phyloP scores from a whole-genome alignment of 2,113 vertebrate species.

The Vidua chalybeata region DNA sequence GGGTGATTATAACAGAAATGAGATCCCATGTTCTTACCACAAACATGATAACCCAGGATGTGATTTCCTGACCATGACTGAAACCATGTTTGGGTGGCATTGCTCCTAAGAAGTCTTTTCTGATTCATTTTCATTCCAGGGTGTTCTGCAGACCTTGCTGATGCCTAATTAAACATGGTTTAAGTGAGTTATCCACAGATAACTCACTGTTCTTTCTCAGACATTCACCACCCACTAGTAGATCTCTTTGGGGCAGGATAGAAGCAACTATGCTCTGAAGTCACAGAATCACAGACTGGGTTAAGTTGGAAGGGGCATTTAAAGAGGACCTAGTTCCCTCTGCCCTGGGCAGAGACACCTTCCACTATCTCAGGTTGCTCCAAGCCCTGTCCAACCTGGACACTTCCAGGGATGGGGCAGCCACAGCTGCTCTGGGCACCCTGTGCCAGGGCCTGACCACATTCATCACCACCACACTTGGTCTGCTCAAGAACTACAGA shows the following conservation, averaged over 20 bases:
- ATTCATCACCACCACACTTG: background rate
- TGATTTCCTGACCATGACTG: background rate
- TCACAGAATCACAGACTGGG: background rate
- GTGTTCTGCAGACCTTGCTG: background rate
- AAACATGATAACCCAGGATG: background rate
- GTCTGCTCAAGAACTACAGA: background rate
- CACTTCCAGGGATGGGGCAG: background rate
- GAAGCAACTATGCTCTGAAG: background rate
- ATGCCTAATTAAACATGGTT: background rate
- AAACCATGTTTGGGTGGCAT: background rate
- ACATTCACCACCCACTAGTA: background rate
- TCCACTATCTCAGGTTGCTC: rapidly evolving
- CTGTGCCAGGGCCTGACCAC: background rate
- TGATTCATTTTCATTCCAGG: background rate
- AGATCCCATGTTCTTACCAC: background rate
- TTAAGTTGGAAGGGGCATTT: background rate
- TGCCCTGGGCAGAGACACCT: background rate
- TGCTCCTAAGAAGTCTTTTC: background rate
- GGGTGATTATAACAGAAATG: background rate
- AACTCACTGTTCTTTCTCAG: background rate
- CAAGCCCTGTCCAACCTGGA: rapidly evolving
- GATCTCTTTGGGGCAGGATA: background rate
- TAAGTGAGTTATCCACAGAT: background rate
- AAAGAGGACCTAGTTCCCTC: background rate
- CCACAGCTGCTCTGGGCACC: rapidly evolving